Evolutionary conservation across 2,797 vertebrate genomes (phyloP), one percentile per base, ranked within the genome.

Genomic region (Poliocrania exsul): DNA sequence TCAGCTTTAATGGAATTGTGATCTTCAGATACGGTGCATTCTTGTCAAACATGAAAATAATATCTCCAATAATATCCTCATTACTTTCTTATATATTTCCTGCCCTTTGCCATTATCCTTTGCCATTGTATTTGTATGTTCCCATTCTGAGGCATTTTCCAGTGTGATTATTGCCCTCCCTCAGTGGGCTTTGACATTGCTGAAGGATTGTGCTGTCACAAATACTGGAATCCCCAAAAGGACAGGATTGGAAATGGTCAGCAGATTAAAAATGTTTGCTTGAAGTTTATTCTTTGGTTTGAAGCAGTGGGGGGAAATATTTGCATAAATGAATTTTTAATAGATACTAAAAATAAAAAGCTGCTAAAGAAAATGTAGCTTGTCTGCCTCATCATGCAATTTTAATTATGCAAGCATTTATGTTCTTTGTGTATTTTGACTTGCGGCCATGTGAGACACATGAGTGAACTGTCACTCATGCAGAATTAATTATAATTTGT

Each of bases 281-380:
- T 86, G n/a, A 92, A 81, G 77, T 69, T 95, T 73, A 72, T 81
- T 86, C 80, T 86, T 88, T 81, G 60, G 77, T 70, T 89, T 88
- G 67, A 86, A 86, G 77, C 53, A 73, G 51, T 35, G 49, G 62
- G 49, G 47, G 17, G 2, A 91, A 92, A 73, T 86, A 77, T 90
- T 94, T 95, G 62, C 87, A 80, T 91, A 93, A 92, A 91, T 67
- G 46, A 88, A 88, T 94, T 93, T 83, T 91, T 88, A 92, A 79
- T 72, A 79, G 49, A 20, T 81, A 35, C 81, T 92, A 91, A 94
- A 96, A 95, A 93, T 93, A 94, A 88, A 83, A 85, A 74, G 13
- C 73, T 90, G 58, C 44, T 88, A 37, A 83, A 62, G n/a, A 92
- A 95, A 91, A 81, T 83, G 31, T n/a, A 80, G 73, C 66, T 92